These are phyloP conservation scores for Esox niger DNA, from an alignment of 2,113 vertebrate genomes.

Conservation along the genomic window DNA sequence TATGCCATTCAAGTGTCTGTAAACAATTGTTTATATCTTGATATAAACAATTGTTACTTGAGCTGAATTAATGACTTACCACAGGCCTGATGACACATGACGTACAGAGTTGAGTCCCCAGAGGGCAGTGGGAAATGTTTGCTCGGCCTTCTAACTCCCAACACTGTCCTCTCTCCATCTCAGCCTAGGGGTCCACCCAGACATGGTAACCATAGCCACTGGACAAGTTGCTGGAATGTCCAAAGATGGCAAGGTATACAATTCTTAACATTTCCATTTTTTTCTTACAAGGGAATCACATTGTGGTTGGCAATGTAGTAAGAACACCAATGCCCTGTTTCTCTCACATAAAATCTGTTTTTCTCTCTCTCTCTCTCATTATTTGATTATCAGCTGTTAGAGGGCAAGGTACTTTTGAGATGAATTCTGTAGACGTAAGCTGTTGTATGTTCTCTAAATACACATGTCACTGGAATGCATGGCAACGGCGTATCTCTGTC, in stretches of 20 bases:
- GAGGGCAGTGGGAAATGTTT: not conserved
- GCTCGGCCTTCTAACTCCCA: not conserved
- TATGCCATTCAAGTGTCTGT: too few species aligned
- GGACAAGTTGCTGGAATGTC: slow-evolving; percentile 89
- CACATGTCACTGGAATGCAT: too few species aligned
- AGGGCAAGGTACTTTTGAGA: too few species aligned
- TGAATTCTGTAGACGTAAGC: too few species aligned
- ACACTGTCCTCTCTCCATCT: slow-evolving; percentile 25
- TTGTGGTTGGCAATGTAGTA: too few species aligned
- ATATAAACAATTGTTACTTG: too few species aligned
- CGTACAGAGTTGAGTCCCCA: not conserved
- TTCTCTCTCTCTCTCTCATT: not conserved
- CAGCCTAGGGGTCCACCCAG: slow-evolving; percentile 88
- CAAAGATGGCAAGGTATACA: slow-evolving; percentile 88
- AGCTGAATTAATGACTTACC: too few species aligned
- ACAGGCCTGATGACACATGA: too few species aligned
- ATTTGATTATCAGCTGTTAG: not conserved
- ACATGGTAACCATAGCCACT: slow-evolving; percentile 91
- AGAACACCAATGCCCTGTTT: not conserved
- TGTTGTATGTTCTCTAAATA: too few species aligned
- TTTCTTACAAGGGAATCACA: not conserved
- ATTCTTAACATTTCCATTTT: not conserved
- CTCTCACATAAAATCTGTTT: not conserved
- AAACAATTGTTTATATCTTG: too few species aligned
- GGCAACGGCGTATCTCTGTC: not conserved